Evolutionary conservation across 92 coral and sea anemone species (phyloP).

Genomic region (Isaurus tuberculatus): DNA sequence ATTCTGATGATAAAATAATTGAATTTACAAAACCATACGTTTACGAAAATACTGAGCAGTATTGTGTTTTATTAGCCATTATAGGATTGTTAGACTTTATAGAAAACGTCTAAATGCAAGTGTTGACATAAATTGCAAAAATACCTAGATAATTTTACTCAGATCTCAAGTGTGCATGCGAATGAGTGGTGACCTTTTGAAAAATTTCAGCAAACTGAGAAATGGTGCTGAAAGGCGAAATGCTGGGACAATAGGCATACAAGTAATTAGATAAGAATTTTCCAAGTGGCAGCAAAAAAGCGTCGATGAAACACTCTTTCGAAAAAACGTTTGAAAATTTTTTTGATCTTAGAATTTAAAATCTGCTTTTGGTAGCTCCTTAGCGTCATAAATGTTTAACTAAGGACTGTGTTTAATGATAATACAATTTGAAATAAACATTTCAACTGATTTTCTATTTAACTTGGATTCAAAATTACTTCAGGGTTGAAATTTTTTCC

Average conservation of each 20-base stretch:
- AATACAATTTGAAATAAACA: neutral
- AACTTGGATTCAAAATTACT: neutral
- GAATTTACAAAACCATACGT: neutral
- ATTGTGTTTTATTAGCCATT: neutral
- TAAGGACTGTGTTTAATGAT: neutral
- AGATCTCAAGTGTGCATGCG: neutral
- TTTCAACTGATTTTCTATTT: neutral
- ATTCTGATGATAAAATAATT: neutral
- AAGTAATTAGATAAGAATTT: neutral
- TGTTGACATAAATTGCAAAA: neutral
- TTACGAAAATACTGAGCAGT: neutral
- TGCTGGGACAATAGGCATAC: neutral
- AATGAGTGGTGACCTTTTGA: neutral
- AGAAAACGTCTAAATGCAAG: neutral
- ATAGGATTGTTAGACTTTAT: neutral
- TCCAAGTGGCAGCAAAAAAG: neutral
- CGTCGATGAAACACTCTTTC: neutral
- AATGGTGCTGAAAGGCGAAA: conserved; percentile 32
- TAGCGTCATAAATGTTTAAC: neutral
- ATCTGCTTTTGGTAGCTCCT: neutral
- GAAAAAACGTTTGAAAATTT: neutral
- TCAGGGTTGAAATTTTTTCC: neutral
- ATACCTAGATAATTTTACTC: neutral
- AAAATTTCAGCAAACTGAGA: conserved; percentile 8
- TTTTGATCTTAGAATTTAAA: neutral